A percentile compares a stretch with the other conserved stretches of the same genome.
These are phyloP conservation scores for Ophthalmolycus amberensis DNA, from an alignment of 2,113 vertebrate genomes.

Conservation along the genomic window DNA sequence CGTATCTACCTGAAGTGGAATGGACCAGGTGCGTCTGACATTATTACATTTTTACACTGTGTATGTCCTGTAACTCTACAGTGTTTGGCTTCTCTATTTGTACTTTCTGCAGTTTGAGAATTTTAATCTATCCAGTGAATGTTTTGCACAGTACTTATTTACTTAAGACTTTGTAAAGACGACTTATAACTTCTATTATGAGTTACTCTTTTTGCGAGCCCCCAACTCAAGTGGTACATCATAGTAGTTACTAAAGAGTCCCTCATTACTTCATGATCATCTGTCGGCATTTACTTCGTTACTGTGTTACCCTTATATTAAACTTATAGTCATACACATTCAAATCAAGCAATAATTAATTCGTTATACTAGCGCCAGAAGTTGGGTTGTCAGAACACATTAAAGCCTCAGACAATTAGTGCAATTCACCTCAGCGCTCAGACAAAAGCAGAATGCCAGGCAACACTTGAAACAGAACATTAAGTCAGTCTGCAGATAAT, in stretches of 20 bases:
- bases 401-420: conserved; percentile 21
- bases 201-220: not conserved
- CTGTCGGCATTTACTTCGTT: not conserved
- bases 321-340: conserved; percentile 5
- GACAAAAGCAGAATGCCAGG: conserved; percentile 33
- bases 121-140: not conserved
- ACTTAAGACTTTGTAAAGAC: not conserved
- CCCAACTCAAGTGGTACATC: not conserved
- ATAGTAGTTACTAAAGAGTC: not conserved
- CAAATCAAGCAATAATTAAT: not conserved
- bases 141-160: not conserved
- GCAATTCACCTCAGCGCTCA: conserved; percentile 13
- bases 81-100: not conserved
- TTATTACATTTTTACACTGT: not conserved
- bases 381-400: conserved; percentile 21
- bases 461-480: conserved; percentile 4
- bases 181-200: not conserved
- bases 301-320: not conserved
- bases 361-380: not conserved
- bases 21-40: not conserved
- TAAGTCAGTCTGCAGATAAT: conserved; percentile 19
- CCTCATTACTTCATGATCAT: not conserved
- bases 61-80: not conserved
- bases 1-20: not conserved
- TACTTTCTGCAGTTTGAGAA: conserved; percentile 4